A percentile compares a stretch with the other conserved stretches of the same genome.
These are phyloP conservation scores for Lithophane ornitopus DNA, from an alignment of 2,888 invertebrate species.

Conservation along the genomic window DNA sequence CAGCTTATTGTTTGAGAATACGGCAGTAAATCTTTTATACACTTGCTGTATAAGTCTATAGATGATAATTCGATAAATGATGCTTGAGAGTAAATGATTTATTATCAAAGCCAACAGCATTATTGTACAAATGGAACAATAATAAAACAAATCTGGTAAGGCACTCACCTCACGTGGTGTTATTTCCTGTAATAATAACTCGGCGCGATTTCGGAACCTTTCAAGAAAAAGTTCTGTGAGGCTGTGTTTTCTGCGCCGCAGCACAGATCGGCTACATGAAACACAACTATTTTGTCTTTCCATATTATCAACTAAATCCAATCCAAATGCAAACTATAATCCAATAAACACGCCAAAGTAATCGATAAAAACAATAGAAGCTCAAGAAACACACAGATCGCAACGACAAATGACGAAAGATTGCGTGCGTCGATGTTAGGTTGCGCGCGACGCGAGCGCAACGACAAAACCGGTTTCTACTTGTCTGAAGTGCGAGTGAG, in stretches of 20 bases:
- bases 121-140: conserved; percentile 7
- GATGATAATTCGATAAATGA: conserved; percentile 12
- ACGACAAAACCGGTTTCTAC: conserved; percentile 30
- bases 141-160: conserved; percentile 13
- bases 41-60: conserved; percentile 18
- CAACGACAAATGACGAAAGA: conserved; percentile 21
- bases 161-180: conserved; percentile 21
- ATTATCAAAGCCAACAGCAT: conserved; percentile 12
- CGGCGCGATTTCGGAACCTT: conserved; percentile 10
- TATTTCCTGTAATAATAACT: conserved; percentile 26
- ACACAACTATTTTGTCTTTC: conserved; percentile 27
- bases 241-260: conserved; percentile 13
- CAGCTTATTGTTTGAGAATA: conserved; percentile 12
- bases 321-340: conserved; percentile 22
- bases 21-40: conserved; percentile 14
- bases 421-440: conserved; percentile 3
- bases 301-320: conserved; percentile 18
- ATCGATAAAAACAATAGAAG: conserved; percentile 15
- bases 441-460: conserved; percentile 23
- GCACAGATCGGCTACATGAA: conserved; percentile 12
- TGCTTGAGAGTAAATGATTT: conserved; percentile 24
- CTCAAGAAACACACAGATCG: conserved; percentile 23
- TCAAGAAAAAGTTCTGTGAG: conserved; percentile 10
- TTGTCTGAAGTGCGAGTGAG: conserved; percentile 12
- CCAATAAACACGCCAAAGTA: conserved; percentile 17